phyloP scores from a whole-genome alignment of 2,113 vertebrate species.

The Xiphophorus hellerii region DNA sequence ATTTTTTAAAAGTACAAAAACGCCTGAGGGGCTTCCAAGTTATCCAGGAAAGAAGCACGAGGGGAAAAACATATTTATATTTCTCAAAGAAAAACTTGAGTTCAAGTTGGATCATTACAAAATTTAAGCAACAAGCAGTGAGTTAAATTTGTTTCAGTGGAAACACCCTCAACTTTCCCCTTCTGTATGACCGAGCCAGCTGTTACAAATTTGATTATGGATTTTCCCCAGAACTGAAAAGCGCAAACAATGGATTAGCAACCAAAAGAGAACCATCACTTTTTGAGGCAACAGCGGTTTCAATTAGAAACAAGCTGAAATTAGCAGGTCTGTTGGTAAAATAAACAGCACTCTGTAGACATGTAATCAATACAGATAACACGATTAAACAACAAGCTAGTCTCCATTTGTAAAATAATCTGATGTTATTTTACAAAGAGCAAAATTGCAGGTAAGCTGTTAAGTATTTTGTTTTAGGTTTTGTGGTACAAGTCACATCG shows the following conservation, averaged over 20 bases:
- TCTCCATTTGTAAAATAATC: not conserved
- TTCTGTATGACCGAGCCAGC: not conserved
- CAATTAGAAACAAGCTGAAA: not conserved
- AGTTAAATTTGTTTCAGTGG: not conserved
- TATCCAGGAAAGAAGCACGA: too few relatives aligned
- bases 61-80: too few relatives aligned
- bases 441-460: not conserved
- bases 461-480: not conserved
- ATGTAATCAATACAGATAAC: too few relatives aligned
- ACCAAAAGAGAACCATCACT: not conserved
- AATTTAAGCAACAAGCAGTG: too few relatives aligned
- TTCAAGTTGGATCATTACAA: too few relatives aligned
- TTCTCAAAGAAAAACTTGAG: too few relatives aligned
- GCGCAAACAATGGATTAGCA: not conserved
- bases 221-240: not conserved
- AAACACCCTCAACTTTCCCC: not conserved
- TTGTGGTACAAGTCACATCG: too few relatives aligned
- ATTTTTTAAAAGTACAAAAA: too few relatives aligned
- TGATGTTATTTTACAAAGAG: not conserved
- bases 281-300: too few relatives aligned
- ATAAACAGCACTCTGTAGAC: not conserved
- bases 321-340: not conserved
- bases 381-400: not conserved
- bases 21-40: too few relatives aligned
- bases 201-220: not conserved